Base-by-base conservation (phyloP, 2,113 vertebrate genomes). In the Nibea coibor region DNA sequence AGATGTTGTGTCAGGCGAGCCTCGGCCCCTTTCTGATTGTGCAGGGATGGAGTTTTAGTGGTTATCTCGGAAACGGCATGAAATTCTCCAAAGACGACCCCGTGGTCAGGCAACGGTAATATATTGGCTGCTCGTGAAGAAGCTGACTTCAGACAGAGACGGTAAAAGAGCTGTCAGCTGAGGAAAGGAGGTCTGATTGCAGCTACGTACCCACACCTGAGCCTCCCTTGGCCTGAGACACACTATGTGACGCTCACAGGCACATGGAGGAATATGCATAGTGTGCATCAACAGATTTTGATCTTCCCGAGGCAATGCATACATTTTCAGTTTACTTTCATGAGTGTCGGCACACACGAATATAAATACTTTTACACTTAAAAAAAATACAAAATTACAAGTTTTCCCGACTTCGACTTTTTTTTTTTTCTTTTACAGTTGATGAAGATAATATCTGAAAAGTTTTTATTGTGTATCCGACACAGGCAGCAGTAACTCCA, bases 161-260 rank as follows among this genome's bases (percentile, higher is more conserved):
- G 87, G 88, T 87, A 86, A 88, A 90, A 92, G 87, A 91, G 85
- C 91, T 93, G 93, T 93, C 93, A 94, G 90, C 80, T 69, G 75
- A 90, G 75, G 88, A 82, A 90, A 92, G 84, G 61, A 87, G 87
- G 84, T 58, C 87, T 92, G 93, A 95, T 94, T 93, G 92, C 83
- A 67, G 59, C 85, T 42, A 70, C 88, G 88, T 61, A 83, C 76
- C 84, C 85, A 88, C 94, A 94, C 91, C 94, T 94, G 93, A 90
- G 91, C 86, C 90, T 75, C 53, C 42, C 83, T 85, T 58, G 58
- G 67, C 54, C 75, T 56, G 20, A 64, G 67, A 35, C 65, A 84
- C 48, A 31, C 43, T 20, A 42, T 45, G 62, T 10, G 58, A 82
- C n/a, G 31, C 10, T 42, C 66, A 71, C n/a, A 43, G 79, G 53